phyloP scores from a whole-genome alignment of 2,797 vertebrate genomes.

The Sus cebifrons region DNA sequence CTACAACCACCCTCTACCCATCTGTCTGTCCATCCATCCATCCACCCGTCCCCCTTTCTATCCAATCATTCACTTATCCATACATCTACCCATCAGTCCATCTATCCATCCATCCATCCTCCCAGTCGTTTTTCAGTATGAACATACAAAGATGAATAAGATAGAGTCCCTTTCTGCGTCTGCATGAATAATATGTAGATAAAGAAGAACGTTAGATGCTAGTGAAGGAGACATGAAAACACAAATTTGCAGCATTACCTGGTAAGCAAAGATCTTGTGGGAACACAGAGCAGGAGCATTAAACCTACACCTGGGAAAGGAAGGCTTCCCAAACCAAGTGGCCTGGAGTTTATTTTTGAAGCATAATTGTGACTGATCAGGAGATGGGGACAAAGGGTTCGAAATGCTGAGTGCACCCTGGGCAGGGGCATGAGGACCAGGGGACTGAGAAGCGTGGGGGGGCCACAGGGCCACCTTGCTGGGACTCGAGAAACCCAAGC shows the following conservation, averaged over 20 bases:
- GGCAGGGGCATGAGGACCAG: neutral
- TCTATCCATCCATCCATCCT: neutral
- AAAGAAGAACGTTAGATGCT: neutral
- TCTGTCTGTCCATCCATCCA: neutral
- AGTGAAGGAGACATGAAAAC: neutral
- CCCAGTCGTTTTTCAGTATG: slow-evolving; percentile 11
- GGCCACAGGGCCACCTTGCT: neutral
- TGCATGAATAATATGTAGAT: neutral
- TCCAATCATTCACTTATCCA: neutral
- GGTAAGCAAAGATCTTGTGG: neutral
- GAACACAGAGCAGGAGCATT: neutral
- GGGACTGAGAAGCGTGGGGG: neutral
- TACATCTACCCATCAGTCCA: neutral
- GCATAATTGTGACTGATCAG: neutral
- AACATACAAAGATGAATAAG: neutral
- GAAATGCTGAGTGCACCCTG: neutral
- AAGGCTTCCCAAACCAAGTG: neutral
- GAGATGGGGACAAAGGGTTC: neutral
- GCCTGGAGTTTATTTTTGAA: neutral
- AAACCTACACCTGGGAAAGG: neutral
- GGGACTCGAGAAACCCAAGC: neutral
- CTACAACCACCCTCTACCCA: no score
- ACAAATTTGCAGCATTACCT: neutral
- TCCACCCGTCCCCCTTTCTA: no score
- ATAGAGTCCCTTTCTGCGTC: neutral